Conservation (phyloP, 2,888 invertebrate species). For the Gastrophysa polygoni region DNA sequence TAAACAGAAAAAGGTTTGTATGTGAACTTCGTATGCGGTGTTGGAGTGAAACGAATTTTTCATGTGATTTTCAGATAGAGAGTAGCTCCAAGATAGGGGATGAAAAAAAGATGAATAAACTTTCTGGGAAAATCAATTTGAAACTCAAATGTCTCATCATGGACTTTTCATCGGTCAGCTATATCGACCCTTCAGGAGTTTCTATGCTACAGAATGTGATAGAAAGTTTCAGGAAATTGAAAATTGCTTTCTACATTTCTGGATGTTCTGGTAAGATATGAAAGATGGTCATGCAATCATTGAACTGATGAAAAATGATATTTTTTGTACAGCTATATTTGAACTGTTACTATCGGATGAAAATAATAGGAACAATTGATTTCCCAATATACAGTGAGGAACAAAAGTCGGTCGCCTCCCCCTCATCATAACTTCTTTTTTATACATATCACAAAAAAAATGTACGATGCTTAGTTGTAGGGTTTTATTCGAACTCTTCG, state of each 20-base stretch:
- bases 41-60: too few relatives aligned
- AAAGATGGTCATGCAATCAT: too few relatives aligned
- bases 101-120: slow-evolving; percentile 37
- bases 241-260: slow-evolving; percentile 63
- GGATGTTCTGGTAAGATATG: slow-evolving; percentile 44
- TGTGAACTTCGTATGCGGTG: too few relatives aligned
- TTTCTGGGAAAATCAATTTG: slow-evolving; percentile 46
- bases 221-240: slow-evolving; percentile 62
- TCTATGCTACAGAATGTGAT: slow-evolving; percentile 61
- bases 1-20: slow-evolving; percentile 39
- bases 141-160: slow-evolving; percentile 58
- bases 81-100: slow-evolving; percentile 12
- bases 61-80: slow-evolving; percentile 5
- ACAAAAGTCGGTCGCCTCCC: too few relatives aligned
- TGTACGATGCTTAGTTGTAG: too few relatives aligned
- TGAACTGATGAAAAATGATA: not conserved
- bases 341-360: too few relatives aligned
- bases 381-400: too few relatives aligned
- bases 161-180: slow-evolving; percentile 68
- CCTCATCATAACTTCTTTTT: too few relatives aligned
- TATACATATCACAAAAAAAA: too few relatives aligned
- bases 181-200: slow-evolving; percentile 71
- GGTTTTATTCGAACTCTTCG: too few relatives aligned
- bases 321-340: too few relatives aligned
- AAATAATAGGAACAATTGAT: too few relatives aligned